Evolutionary conservation across 2,888 invertebrate species (phyloP).

Genomic region (Pandemis corylana): DNA sequence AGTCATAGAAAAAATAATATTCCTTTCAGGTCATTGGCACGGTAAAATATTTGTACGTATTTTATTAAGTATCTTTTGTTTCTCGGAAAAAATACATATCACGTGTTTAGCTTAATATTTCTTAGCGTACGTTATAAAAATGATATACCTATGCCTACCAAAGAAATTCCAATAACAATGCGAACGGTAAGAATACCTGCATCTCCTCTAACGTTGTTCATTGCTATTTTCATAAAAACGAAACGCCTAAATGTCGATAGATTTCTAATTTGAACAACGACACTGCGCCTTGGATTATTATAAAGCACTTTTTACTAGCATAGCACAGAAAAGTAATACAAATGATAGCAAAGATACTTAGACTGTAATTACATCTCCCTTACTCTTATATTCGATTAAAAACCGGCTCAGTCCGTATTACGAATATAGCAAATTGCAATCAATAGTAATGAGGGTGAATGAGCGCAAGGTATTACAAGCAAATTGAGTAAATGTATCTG

Average conservation of each 20-base stretch:
- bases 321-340: no score
- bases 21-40: not conserved
- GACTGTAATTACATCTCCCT: not conserved
- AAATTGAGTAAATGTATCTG: slow-evolving; percentile 9
- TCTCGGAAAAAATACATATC: not conserved
- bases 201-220: no score
- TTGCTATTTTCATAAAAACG: no score
- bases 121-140: not conserved
- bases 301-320: no score
- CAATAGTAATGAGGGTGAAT: not conserved
- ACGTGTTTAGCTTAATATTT: not conserved
- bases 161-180: no score
- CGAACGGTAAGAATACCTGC: no score
- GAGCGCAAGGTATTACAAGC: not conserved
- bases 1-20: not conserved
- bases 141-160: no score
- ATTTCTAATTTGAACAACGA: no score
- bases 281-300: no score
- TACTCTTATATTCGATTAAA: not conserved
- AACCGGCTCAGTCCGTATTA: slow-evolving; percentile 2
- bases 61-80: not conserved
- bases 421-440: not conserved
- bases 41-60: not conserved
- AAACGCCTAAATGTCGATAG: no score
- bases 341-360: no score